Evolutionary conservation across 2,797 vertebrate species (phyloP).

Genomic region (Peromyscus eremicus): DNA sequence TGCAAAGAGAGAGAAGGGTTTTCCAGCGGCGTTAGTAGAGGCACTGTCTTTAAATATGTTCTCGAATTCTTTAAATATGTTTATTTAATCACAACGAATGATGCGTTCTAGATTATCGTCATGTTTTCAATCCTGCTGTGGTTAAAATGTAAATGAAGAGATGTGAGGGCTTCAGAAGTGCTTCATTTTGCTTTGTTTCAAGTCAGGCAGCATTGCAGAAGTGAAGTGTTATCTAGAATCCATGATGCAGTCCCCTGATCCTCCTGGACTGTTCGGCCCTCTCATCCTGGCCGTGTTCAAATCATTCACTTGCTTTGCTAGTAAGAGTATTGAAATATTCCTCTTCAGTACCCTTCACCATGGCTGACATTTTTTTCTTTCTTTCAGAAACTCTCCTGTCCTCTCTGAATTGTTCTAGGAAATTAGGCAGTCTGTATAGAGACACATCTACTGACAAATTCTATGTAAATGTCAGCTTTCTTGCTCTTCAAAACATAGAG

Average conservation of each 20-base stretch:
- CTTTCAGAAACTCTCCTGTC: not conserved
- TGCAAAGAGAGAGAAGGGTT: not conserved
- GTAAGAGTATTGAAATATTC: not conserved
- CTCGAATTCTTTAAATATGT: not conserved
- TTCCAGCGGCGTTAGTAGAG: not conserved
- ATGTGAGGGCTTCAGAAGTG: fast-evolving
- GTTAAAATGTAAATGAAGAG: not conserved
- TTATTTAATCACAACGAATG: not conserved
- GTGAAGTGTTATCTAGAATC: not conserved
- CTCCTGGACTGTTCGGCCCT: not conserved
- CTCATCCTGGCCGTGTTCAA: not conserved
- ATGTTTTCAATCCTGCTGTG: not conserved
- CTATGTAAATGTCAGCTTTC: not conserved
- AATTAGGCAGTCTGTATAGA: not conserved
- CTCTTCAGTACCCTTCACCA: not conserved
- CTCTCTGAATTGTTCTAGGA: not conserved
- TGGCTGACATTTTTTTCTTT: not conserved
- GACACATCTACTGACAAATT: not conserved
- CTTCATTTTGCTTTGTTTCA: not conserved
- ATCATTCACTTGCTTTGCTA: not conserved
- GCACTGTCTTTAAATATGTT: not conserved
- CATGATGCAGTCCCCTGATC: not conserved
- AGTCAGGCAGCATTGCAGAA: not conserved
- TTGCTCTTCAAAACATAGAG: not conserved
- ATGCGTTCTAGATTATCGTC: not conserved